Base-by-base conservation (phyloP, 2,797 vertebrate species). In the Cyprinodon diabolis region DNA sequence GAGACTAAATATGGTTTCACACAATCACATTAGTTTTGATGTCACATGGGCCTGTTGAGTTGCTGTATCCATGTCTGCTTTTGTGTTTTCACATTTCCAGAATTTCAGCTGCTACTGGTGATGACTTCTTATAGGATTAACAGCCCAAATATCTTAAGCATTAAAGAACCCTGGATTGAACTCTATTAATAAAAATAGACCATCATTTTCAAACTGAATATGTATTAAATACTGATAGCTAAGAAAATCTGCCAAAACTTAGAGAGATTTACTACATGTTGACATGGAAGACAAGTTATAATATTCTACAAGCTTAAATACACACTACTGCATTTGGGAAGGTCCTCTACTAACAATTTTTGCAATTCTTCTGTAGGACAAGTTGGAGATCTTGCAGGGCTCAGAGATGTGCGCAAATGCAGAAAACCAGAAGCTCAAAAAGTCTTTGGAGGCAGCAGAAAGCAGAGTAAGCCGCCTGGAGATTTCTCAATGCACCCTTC, bases 371-470 rank as follows among this genome's bases (percentile, higher is more conserved):
- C 47, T 23, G 21, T 74, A 96, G 95, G 95, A 95, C 54, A 93
- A 92, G 72, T 75, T 95, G 79, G 87, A 91, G 54, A 73, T 86
- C 43, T 30, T 86, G 68, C 92, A 89, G 74, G 82, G 72, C 10
- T 87, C 83, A 6, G 94, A 94, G 73, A 89, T 78, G 2, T 79
- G 71, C 9, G 87, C 92, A 67, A 91, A 89, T 69, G 83, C 81
- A 2, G 95, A 96, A 56, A 92, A 92, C 1, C 83, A 75, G 71
- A 92, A 89, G 75, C 87, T 95, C 54, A 95, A 93, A 79, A 93
- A 95, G 72, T 84, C 86, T 56, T 89, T 95, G 71, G 95, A 95
- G 67, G 90, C 81, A 0, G 87, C 91, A 25, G 94, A 96, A 83
- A 87, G 51, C 60, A 91, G 89, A 67, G 91, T 72, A 10, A 88